These are phyloP conservation scores for Trichopoda pennipes DNA, from an alignment of 2,888 invertebrate species.

Conservation along the genomic window DNA sequence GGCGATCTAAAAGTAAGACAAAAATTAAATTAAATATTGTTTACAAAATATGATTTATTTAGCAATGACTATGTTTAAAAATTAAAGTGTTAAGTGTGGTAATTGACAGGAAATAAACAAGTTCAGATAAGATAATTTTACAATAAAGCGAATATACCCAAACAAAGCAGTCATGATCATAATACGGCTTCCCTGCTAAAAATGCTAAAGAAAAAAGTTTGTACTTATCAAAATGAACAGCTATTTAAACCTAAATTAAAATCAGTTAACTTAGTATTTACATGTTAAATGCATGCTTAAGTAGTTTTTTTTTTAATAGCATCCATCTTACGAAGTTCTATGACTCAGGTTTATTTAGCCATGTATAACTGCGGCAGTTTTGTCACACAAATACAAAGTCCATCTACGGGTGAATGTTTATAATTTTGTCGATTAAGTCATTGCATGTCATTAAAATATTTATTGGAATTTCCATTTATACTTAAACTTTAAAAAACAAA, in stretches of 20 bases:
- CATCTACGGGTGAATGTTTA: conserved; percentile 42
- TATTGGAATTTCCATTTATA: conserved; percentile 63
- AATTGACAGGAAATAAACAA: conserved; percentile 52
- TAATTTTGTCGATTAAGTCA: not conserved
- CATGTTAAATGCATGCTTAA: conserved; percentile 8
- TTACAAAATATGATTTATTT: conserved; percentile 34
- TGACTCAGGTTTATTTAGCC: conserved; percentile 53
- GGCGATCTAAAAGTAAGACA: conserved; percentile 74
- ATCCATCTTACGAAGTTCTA: conserved; percentile 12
- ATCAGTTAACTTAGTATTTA: not conserved
- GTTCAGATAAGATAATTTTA: conserved; percentile 52
- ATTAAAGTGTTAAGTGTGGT: conserved; percentile 7
- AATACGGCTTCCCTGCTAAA: too few species aligned
- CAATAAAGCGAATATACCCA: not conserved
- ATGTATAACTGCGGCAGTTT: conserved; percentile 35
- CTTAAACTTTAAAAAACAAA: not conserved
- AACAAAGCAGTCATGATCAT: not conserved
- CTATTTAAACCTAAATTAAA: not conserved
- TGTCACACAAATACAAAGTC: conserved; percentile 50
- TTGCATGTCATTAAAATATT: conserved; percentile 19
- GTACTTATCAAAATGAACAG: not conserved
- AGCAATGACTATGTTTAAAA: conserved; percentile 1
- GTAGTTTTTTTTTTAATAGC: conserved; percentile 13
- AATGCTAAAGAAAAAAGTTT: not conserved
- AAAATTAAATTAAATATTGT: conserved; percentile 1